Evolutionary conservation across 2,797 vertebrate species (phyloP), one percentile per base, ranked within the genome.

Genomic region (Lithobates pipiens): DNA sequence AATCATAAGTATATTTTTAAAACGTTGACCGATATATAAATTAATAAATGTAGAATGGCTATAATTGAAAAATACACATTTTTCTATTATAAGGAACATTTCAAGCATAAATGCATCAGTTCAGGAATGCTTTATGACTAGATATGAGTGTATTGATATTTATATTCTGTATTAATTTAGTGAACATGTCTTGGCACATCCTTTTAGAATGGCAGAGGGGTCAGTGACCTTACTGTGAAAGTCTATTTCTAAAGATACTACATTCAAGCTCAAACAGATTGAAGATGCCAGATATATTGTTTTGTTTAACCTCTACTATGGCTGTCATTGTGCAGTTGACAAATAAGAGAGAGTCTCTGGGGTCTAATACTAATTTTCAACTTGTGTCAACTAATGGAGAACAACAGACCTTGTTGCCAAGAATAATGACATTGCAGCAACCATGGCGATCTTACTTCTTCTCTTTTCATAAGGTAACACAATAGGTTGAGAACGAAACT

Each of bases 301-400:
- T 95, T 93, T 91, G 94, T 95, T 93, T 93, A 95, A 91, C 88
- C 87, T 69, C 21, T 25, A 54, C 36, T 72, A 85, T 92, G 93
- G 94, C 95, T 96, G 95, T 96, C 95, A 94, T 89, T 90, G 91
- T 89, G 6, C 61, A 88, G 90, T 92, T 95, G 96, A 96, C 93
- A 91, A 94, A 96, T 87, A 94, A 91, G 92, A 83, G 89, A 89
- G 72, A 82, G 88, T 90, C 88, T 85, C 89, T 89, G 34, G 77
- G 89, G 90, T 44, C 67, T 50, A 71, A 91, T 80, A 44, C 42
- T 44, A 76, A 89, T 89, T 82, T 85, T 91, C 69, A 57, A 29
- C 90, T 89, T 46, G 10, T 92, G 34, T 91, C 69, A 57, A 29
- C 90, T 89, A 42, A 9, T 92, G 34, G 91, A 94, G 92, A 95